Percentiles rank a stretch among this genome's conserved stretches.
Evolutionary conservation across 1,140 invertebrate species (phyloP).

Genomic region (Tribolium madens): DNA sequence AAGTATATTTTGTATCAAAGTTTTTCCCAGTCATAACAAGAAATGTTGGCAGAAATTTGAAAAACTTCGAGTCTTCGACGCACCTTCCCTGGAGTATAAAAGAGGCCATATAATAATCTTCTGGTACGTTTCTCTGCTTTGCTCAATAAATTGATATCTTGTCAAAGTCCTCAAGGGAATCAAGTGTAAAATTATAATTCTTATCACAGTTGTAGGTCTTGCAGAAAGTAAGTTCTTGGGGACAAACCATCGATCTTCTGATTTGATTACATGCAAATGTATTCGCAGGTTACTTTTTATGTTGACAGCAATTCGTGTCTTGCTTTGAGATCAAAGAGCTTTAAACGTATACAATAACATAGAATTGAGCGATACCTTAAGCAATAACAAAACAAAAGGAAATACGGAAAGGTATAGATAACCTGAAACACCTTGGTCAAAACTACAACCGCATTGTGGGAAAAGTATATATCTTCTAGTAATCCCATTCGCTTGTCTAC

Average conservation of each 20-base stretch:
- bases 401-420: background rate
- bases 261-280: background rate
- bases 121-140: conserved; percentile 30
- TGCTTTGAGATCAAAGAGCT: background rate
- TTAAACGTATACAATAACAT: background rate
- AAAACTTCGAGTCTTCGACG: conserved; percentile 7
- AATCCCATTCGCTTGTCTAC: no score
- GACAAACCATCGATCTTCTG: background rate
- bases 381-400: background rate
- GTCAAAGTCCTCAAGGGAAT: conserved; percentile 3
- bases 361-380: background rate
- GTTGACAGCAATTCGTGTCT: background rate
- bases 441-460: no score
- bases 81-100: background rate
- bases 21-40: conserved; percentile 9
- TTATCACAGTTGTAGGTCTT: background rate
- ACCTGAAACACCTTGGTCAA: no score
- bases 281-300: background rate
- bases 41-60: conserved; percentile 8
- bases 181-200: conserved; percentile 26
- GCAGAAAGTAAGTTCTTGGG: background rate
- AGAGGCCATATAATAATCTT: conserved; percentile 30
- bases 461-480: no score
- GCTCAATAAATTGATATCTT: conserved; percentile 22
- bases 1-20: conserved; percentile 30